These are phyloP conservation scores for Napeogenes sylphis DNA, from an alignment of 2,888 invertebrate genomes.

Conservation along the genomic window DNA sequence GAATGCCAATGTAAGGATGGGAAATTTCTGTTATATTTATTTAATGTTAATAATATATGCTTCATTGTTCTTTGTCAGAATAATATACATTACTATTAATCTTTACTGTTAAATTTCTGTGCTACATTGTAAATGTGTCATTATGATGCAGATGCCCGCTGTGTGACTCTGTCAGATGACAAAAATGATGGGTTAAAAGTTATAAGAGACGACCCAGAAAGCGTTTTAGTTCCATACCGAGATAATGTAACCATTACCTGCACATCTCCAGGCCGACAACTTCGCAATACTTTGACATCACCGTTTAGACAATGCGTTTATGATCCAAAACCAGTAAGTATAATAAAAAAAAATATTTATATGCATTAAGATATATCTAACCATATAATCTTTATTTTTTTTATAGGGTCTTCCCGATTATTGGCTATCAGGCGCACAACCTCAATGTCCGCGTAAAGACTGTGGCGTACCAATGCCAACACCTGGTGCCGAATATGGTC, in stretches of 20 bases:
- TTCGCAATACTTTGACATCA: constrained; percentile 89
- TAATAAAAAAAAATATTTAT: neutral
- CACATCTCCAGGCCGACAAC: constrained; percentile 84
- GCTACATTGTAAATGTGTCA: no score
- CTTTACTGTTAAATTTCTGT: no score
- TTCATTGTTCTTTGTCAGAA: constrained; percentile 9
- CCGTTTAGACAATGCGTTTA: constrained; percentile 96
- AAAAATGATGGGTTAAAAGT: constrained; percentile 90
- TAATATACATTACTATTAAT: neutral
- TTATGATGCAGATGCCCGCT: constrained; percentile 85
- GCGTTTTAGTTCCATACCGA: constrained; percentile 90
- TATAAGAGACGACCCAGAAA: constrained; percentile 87
- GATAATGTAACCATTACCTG: constrained; percentile 94
- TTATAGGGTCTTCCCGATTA: constrained; percentile 89
- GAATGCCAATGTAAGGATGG: constrained; percentile 91
- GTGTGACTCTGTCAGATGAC: constrained; percentile 92
- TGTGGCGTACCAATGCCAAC: constrained; percentile 95
- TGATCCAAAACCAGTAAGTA: constrained; percentile 88
- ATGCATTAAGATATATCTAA: neutral
- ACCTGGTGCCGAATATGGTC: constrained; percentile 95
- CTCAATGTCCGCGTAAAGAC: constrained; percentile 91
- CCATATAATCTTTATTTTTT: constrained; percentile 3
- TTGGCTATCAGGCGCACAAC: constrained; percentile 91
- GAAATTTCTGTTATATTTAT: neutral
- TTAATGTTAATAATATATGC: neutral